Percentiles rank a stretch among this genome's conserved stretches.
These are phyloP conservation scores for Drosophila sechellia DNA, from an alignment of 1,140 invertebrate species.

Conservation along the genomic window DNA sequence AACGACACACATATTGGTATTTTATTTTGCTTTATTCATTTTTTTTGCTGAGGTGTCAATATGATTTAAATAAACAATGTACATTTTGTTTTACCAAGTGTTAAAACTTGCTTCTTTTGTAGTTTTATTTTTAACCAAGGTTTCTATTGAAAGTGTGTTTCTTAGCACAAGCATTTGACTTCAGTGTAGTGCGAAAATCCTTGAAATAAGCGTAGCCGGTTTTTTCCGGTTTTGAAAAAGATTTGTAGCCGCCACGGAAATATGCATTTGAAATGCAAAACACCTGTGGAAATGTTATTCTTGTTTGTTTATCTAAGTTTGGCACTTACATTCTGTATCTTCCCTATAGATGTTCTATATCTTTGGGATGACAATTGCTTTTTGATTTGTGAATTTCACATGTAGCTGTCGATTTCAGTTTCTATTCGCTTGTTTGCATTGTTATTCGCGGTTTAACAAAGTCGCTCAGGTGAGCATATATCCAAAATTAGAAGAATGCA, in stretches of 20 bases:
- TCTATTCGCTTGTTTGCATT: slow-evolving; percentile 13
- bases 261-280: slow-evolving; percentile 14
- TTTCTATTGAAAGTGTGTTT: too few relatives aligned
- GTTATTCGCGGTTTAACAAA: slow-evolving; percentile 5
- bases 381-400: slow-evolving; percentile 34
- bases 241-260: slow-evolving; percentile 3
- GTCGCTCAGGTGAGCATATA: slow-evolving; percentile 19
- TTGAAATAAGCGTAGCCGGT: slow-evolving; percentile 25
- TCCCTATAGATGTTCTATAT: slow-evolving; percentile 27
- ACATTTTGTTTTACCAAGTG: too few relatives aligned
- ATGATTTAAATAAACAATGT: too few relatives aligned
- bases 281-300: slow-evolving; percentile 33
- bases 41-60: background rate
- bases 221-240: slow-evolving; percentile 15
- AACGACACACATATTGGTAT: slow-evolving; percentile 10
- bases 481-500: slow-evolving; percentile 27
- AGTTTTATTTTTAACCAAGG: too few relatives aligned
- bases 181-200: slow-evolving; percentile 2
- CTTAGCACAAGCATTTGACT: too few relatives aligned
- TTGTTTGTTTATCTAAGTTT: slow-evolving; percentile 2
- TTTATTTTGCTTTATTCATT: slow-evolving; percentile 27
- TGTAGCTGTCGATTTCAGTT: slow-evolving; percentile 35
- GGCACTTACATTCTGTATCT: slow-evolving; percentile 53
- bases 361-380: slow-evolving; percentile 46
- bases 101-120: too few relatives aligned